A percentile compares a stretch with the other conserved stretches of the same genome.
Evolutionary conservation across 1,140 invertebrate genomes (phyloP).

Genomic region (Gonioctena quinquepunctata): DNA sequence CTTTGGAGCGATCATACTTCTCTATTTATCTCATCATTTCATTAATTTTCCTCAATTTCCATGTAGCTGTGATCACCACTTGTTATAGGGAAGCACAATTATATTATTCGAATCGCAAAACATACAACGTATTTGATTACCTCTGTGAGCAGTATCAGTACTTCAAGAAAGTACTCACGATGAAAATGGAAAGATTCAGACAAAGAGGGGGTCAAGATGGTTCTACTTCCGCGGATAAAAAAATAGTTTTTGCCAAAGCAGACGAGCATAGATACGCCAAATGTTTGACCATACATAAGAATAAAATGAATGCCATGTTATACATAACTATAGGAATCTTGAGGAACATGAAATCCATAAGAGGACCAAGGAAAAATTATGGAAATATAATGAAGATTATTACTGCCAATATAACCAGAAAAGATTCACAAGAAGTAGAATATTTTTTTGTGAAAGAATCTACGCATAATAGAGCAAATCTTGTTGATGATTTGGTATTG

Average conservation of each 20-base stretch:
- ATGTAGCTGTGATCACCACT: conserved; percentile 32
- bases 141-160: conserved; percentile 26
- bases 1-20: conserved; percentile 26
- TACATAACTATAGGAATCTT: not conserved
- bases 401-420: not conserved
- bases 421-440: not conserved
- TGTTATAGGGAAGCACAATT: conserved; percentile 27
- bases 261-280: conserved; percentile 28
- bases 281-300: conserved; percentile 17
- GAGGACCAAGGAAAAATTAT: too few species aligned
- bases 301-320: conserved; percentile 6
- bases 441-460: not conserved
- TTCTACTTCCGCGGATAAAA: not conserved
- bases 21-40: conserved; percentile 25
- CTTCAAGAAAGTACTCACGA: conserved; percentile 22
- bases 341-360: not conserved
- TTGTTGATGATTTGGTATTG: not conserved
- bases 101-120: conserved; percentile 23
- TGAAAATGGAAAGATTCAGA: too few species aligned
- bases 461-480: not conserved
- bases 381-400: not conserved
- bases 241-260: conserved; percentile 22
- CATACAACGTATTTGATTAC: conserved; percentile 15
- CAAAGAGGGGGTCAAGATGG: not conserved
- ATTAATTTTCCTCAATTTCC: conserved; percentile 25